Evolutionary conservation across 2,888 invertebrate genomes (phyloP), one percentile per base, ranked within the genome.

Genomic region (Drymonia ruficornis): DNA sequence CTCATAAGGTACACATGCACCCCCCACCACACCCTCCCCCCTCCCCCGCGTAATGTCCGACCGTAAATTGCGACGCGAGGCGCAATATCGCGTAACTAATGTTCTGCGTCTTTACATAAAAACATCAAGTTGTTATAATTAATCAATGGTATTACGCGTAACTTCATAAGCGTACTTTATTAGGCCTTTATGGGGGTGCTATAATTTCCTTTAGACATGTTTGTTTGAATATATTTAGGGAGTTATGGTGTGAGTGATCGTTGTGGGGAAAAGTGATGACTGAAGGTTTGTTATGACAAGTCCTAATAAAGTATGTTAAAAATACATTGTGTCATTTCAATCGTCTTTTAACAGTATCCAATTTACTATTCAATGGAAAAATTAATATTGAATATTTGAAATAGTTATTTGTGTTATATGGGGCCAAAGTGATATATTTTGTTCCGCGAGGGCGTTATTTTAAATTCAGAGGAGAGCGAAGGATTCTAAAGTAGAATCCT

Each of bases 61-160:
- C 70, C 70, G 72, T 78, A 79, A 78, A 75, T 79, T 74, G 66
- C 61, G 53, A 53, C 49, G 53, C 45, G 34, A 47, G 23, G 53
- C 46, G 51, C 54, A 63, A 63, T 52, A 58, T 16, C 43, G 50
- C 57, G 64, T 53, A 19, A 57, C 67, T 53, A 61, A 66, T 59
- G 50, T 18, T 28, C 45, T 50, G 44, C 42, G 58, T 63, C 53
- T 65, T 61, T 54, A 48, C 53, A 36, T 50, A 38, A 49, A 55
- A 51, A 57, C 55, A 59, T 59, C 49, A 59, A 61, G 49, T 56
- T 59, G 54, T 56, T 58, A 13, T 34, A 36, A 53, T 60, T 64
- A 45, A 56, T 69, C 49, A 50, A 55, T 59, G 50, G 48, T 60
- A 62, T 67, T 56, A 67, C 58, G 38, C 46, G 42, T 15, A 18